phyloP scores from a whole-genome alignment of 2,888 invertebrate species.

The Eucera pruinosa region DNA sequence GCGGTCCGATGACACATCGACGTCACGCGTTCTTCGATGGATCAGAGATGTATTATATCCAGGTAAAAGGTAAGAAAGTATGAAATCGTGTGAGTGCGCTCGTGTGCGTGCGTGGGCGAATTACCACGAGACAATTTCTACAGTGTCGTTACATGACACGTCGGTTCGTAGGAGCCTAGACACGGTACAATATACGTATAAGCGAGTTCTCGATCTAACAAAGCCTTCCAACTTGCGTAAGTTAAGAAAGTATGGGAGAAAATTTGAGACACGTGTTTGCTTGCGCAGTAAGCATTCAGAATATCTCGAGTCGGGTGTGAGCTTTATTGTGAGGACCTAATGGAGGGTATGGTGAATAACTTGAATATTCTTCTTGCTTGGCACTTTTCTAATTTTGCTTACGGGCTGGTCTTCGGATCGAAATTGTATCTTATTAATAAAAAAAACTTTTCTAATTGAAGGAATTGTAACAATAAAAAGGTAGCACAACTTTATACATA shows the following conservation, averaged over 20 bases:
- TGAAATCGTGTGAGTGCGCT: slow-evolving; percentile 4
- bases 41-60: slow-evolving; percentile 19
- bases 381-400: too few relatives aligned
- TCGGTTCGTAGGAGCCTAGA: slow-evolving; percentile 45
- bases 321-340: not conserved
- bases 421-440: too few relatives aligned
- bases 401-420: too few relatives aligned
- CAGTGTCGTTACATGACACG: slow-evolving; percentile 35
- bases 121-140: slow-evolving; percentile 63
- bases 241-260: slow-evolving; percentile 12
- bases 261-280: slow-evolving; percentile 9
- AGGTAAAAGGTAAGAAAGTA: slow-evolving; percentile 44
- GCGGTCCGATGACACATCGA: slow-evolving; percentile 41
- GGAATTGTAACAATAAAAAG: too few relatives aligned
- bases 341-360: not conserved
- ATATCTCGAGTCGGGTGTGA: not conserved
- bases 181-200: not conserved
- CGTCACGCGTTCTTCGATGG: slow-evolving; percentile 42
- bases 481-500: too few relatives aligned
- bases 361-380: too few relatives aligned
- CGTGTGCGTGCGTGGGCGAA: slow-evolving; percentile 56
- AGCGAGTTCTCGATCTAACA: not conserved
- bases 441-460: too few relatives aligned
- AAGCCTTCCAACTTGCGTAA: slow-evolving; percentile 11
- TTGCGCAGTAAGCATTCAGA: not conserved